phyloP scores from a whole-genome alignment of 2,888 invertebrate genomes.

The Vannuccia rotundouncinata region DNA sequence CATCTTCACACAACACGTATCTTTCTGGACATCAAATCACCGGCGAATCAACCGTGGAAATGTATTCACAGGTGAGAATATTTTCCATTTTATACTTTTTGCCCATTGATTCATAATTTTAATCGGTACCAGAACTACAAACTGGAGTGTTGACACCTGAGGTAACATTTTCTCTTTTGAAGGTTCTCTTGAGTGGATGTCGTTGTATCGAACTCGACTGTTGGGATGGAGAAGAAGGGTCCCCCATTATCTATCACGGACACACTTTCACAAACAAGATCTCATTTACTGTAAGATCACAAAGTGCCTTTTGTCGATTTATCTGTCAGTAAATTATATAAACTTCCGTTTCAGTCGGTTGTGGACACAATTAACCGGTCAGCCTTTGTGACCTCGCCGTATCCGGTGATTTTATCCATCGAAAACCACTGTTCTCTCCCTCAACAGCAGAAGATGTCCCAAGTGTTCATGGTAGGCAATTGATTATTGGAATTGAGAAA shows the following conservation, averaged over 20 bases:
- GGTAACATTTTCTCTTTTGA: neutral
- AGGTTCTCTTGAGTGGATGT: slow-evolving; percentile 79
- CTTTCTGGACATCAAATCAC: slow-evolving; percentile 88
- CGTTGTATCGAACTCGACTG: slow-evolving; percentile 90
- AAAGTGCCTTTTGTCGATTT: neutral
- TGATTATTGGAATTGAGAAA: neutral
- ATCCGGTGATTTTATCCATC: slow-evolving; percentile 83
- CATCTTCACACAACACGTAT: slow-evolving; percentile 90
- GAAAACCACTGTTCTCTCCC: slow-evolving; percentile 91
- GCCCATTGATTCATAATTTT: too few species aligned
- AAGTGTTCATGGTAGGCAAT: slow-evolving; percentile 71
- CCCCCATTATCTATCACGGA: slow-evolving; percentile 87
- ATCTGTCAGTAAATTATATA: neutral
- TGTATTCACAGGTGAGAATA: slow-evolving; percentile 76
- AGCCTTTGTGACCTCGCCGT: slow-evolving; percentile 82
- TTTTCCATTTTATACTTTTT: neutral
- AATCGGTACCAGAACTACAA: too few species aligned
- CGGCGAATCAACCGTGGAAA: slow-evolving; percentile 85
- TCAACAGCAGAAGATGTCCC: slow-evolving; percentile 88
- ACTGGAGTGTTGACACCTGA: neutral
- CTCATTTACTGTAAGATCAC: slow-evolving; percentile 64
- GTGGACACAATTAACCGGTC: slow-evolving; percentile 85
- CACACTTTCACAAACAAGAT: slow-evolving; percentile 93
- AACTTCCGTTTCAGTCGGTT: slow-evolving; percentile 63
- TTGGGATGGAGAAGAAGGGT: slow-evolving; percentile 94